Base-by-base conservation (phyloP, 2,888 invertebrate genomes). In the Eueremaeus valkanovi region DNA sequence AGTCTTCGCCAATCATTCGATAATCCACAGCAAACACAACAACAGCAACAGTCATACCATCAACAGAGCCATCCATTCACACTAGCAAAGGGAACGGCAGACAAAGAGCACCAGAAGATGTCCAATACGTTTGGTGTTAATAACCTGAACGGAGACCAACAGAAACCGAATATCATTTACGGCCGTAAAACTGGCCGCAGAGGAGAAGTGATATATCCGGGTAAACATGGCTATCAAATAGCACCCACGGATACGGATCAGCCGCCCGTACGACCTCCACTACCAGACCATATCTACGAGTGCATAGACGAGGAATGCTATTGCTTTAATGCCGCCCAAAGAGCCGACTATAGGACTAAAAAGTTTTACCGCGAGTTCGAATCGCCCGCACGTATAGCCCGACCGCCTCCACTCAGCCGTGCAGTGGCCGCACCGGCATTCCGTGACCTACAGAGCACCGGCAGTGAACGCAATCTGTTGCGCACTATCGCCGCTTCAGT, bases 381-480 rank as follows among this genome's bases (percentile, higher is more conserved):
- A 21, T 63, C 63, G 16, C 63, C 63, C 18, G 63, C n/a, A 31
- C 31, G 63, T 33, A 63, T 29, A 33, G 63, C 63, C 33, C 13
- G 63, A 33, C 33, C 63, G 3, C 63, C 63, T 18, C 31, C 63
- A 29, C n/a, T 63, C 3, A 24, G 63, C 3, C 31, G 18, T 11
- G 63, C 63, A 11, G 31, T 18, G 16, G 33, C 3, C 9, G 36
- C 63, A n/a, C 63, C 63, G 21, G 16, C 63, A 3, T 63, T 63
- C n/a, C 31, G 63, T 31, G 36, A 63, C 18, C 36, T 63, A 33
- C 63, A 63, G 36, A 31, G n/a, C 33, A 2, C 33, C 36, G 36
- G 33, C n/a, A 63, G 63, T 63, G 63, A 63, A 33, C 63, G 63
- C 33, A 63, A 63, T 33, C 63, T 63, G 16, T 63, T 63, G 63